Evolutionary conservation across 2,113 vertebrate species (phyloP).

Genomic region (Malaclemys terrapin): DNA sequence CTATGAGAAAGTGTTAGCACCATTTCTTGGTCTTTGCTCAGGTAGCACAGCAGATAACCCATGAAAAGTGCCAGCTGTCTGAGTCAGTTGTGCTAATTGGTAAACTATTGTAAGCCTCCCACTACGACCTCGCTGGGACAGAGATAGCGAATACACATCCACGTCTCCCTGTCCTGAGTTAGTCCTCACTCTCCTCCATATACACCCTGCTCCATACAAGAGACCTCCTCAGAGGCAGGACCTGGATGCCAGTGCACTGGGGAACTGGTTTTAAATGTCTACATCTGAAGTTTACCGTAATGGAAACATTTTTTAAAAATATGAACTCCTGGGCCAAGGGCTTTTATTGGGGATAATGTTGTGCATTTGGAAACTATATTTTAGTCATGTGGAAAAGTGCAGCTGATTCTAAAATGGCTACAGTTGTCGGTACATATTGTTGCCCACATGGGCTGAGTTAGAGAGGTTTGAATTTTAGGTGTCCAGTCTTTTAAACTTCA

Average conservation of each 20-base stretch:
- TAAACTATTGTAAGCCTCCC: background rate
- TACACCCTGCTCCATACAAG: background rate
- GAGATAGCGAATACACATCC: background rate
- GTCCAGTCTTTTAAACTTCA: background rate
- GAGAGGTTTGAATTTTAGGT: background rate
- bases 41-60: background rate
- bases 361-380: background rate
- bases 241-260: background rate
- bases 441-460: background rate
- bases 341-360: background rate
- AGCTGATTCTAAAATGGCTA: background rate
- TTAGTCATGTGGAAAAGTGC: background rate
- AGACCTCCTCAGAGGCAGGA: no score
- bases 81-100: background rate
- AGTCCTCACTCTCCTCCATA: background rate
- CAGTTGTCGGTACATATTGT: background rate
- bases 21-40: background rate
- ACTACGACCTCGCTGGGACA: accelerated
- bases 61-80: background rate
- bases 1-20: background rate
- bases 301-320: background rate
- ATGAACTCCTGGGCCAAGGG: background rate
- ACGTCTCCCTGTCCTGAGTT: background rate
- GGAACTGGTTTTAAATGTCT: background rate
- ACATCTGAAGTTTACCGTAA: background rate